phyloP scores from a whole-genome alignment of 2,888 invertebrate species.

The Lasioglossum lativentre region DNA sequence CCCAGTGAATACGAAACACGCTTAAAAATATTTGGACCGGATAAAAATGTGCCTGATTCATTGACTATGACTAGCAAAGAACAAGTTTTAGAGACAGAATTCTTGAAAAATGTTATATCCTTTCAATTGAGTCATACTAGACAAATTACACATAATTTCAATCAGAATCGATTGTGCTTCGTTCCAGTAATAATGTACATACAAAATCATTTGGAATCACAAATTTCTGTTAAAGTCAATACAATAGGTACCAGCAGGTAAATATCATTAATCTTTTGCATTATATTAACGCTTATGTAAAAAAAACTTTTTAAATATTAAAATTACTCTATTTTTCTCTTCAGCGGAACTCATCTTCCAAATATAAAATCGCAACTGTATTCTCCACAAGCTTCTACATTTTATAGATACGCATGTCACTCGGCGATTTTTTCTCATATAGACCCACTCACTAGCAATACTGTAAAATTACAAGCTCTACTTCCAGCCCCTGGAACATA shows the following conservation, averaged over 20 bases:
- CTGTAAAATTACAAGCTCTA: conserved; percentile 87
- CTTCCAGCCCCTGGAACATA: conserved; percentile 89
- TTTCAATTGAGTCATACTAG: conserved; percentile 76
- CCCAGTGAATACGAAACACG: conserved; percentile 78
- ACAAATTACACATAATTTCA: conserved; percentile 88
- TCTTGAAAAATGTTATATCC: conserved; percentile 76
- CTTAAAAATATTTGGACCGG: conserved; percentile 83
- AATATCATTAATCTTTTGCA: background rate
- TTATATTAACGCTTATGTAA: background rate
- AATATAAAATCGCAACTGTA: conserved; percentile 82
- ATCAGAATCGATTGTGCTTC: conserved; percentile 87
- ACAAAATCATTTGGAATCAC: conserved; percentile 88
- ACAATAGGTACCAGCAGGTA: conserved; percentile 87
- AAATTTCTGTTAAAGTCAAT: conserved; percentile 87
- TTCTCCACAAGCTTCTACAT: conserved; percentile 83
- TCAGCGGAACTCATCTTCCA: conserved; percentile 81
- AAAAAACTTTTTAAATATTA: background rate
- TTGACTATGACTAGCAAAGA: conserved; percentile 63
- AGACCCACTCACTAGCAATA: conserved; percentile 86
- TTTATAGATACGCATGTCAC: conserved; percentile 84
- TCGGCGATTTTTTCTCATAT: conserved; percentile 84
- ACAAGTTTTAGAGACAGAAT: conserved; percentile 72
- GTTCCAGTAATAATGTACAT: conserved; percentile 89
- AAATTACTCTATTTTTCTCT: conserved; percentile 64
- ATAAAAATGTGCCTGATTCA: conserved; percentile 83